Evolutionary conservation across 37 sponge, comb jelly and placozoan species (phyloP).

Genomic region (Cliona cf. orientalis): DNA sequence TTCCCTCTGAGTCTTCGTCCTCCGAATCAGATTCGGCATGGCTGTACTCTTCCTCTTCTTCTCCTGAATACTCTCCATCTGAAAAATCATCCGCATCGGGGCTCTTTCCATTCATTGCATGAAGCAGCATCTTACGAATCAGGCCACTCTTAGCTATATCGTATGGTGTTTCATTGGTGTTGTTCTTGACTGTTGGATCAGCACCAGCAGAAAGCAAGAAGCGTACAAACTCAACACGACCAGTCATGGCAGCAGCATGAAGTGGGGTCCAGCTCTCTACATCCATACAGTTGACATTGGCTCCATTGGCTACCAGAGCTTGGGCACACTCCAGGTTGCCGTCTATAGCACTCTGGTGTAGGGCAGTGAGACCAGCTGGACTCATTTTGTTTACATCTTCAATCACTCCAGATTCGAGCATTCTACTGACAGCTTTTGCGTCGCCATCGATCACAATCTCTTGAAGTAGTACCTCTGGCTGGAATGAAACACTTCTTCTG

Average conservation of each 20-base stretch:
- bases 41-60: slow-evolving; percentile 67
- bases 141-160: slow-evolving; percentile 59
- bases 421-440: slow-evolving; percentile 57
- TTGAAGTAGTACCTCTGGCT: slow-evolving; percentile 82
- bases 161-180: slow-evolving; percentile 67
- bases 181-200: slow-evolving; percentile 59
- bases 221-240: slow-evolving; percentile 62
- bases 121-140: slow-evolving; percentile 74
- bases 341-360: slow-evolving; percentile 87
- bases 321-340: slow-evolving; percentile 85
- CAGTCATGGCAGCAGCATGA: slow-evolving; percentile 79
- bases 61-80: slow-evolving; percentile 59
- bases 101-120: slow-evolving; percentile 68
- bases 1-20: slow-evolving; percentile 34
- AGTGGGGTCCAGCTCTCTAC: slow-evolving; percentile 80
- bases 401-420: slow-evolving; percentile 49
- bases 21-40: slow-evolving; percentile 78
- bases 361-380: slow-evolving; percentile 84
- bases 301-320: slow-evolving; percentile 74
- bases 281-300: slow-evolving; percentile 77
- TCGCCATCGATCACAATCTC: slow-evolving; percentile 75
- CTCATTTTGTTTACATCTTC: slow-evolving; percentile 82
- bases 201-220: slow-evolving; percentile 74
- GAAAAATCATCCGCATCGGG: slow-evolving; percentile 57
- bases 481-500: slow-evolving; percentile 72